Conservation (phyloP, 2,113 vertebrate species). For the Nicator chloris region DNA sequence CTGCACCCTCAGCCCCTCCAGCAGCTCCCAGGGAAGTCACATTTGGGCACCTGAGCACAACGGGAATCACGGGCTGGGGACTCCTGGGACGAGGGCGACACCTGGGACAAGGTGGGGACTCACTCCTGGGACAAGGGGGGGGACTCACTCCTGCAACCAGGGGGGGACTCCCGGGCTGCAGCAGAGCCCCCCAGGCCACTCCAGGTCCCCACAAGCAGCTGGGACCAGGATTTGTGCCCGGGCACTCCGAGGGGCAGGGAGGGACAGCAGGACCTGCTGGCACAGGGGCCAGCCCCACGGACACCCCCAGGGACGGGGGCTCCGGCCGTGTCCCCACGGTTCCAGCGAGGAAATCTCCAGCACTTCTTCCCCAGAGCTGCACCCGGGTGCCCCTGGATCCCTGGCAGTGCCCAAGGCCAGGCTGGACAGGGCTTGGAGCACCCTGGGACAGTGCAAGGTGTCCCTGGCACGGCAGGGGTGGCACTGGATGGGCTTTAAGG, state of each 20-base stretch:
- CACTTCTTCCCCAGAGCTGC: not conserved
- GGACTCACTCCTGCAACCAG: too few species aligned
- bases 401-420: not conserved
- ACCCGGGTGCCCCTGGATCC: not conserved
- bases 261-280: not conserved
- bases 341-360: fast-evolving
- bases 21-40: not conserved
- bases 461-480: not conserved
- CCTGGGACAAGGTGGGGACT: too few species aligned
- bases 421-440: not conserved
- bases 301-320: fast-evolving
- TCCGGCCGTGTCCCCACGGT: fast-evolving
- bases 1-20: not conserved
- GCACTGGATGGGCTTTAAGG: not conserved
- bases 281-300: not conserved
- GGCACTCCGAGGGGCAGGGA: too few species aligned
- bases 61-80: fast-evolving
- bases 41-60: fast-evolving
- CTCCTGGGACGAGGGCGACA: too few species aligned
- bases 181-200: not conserved
- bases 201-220: fast-evolving
- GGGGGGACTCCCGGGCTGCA: fast-evolving
- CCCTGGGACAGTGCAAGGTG: not conserved
- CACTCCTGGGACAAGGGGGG: too few species aligned
- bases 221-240: fast-evolving